Base-by-base conservation (phyloP, 2,113 vertebrate species). In the Ageneiosus marmoratus region DNA sequence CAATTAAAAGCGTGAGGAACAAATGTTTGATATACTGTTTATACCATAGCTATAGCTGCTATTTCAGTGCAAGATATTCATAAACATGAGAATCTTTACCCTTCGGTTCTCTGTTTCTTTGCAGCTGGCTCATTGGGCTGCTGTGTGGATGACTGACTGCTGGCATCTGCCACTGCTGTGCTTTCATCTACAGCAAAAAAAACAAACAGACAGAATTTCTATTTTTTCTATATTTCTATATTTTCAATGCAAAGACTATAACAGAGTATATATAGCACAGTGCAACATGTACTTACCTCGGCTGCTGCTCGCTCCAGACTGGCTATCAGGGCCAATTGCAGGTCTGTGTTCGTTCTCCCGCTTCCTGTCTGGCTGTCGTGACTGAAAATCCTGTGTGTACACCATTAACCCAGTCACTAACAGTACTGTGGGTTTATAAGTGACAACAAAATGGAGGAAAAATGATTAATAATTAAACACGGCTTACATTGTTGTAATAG, bases 351-450 rank as follows among this genome's bases (percentile, higher is more conserved):
- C 95, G 0, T 89, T 92, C 41, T 98, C 96, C 56, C 95, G 89
- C 89, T 97, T 97, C 88, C 93, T 94, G 89, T 97, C 95, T 74
- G 92, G 88, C 79, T 87, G 87, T n/a, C 89, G 94, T 77, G 91
- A 77, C 60, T 87, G 89, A 86, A 91, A 92, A 11, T 95, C 94
- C 95, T 94, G 79, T 75, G 90, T 83, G 1, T 9, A 58, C 24
- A 74, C 1, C 85, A 3, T 44, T 5, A 74, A 62, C 15, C n/a
- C 18, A 6, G 41, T 81, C 1, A 82, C 15, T 58, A 18, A 55
- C n/a, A 22, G 51, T 5, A 41, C 12, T 27, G 4, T 6, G 13
- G 44, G 4, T 2, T 67, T 67, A 20, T 22, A 48, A n/a, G n/a
- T n/a, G 20, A n/a, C 13, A 18, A 34, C 29, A 24, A 37, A 0